Percentiles rank a stretch among this genome's conserved stretches.
Evolutionary conservation across 2,888 invertebrate species (phyloP).

Genomic region (Nebria brevicollis): DNA sequence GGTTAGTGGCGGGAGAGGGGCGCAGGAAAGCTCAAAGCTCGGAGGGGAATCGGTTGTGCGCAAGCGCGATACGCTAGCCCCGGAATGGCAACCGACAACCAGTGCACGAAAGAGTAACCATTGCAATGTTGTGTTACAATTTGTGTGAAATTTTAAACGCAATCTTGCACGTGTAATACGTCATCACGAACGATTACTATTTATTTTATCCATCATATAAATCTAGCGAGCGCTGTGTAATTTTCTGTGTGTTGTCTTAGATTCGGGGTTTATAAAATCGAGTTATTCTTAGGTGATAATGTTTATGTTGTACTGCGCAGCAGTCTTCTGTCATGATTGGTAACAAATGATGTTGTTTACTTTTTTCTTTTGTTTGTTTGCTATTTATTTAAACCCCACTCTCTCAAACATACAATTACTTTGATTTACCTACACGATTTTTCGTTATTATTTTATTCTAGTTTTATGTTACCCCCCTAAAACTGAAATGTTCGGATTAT

Average conservation of each 20-base stretch:
- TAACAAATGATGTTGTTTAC: constrained; percentile 41
- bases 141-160: constrained; percentile 35
- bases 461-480: neutral
- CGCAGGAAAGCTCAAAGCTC: neutral
- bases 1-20: neutral
- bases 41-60: constrained; percentile 46
- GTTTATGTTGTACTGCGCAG: constrained; percentile 45
- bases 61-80: constrained; percentile 54
- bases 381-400: constrained; percentile 12
- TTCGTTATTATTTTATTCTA: constrained; percentile 8
- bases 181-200: constrained; percentile 7
- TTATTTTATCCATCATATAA: constrained; percentile 10
- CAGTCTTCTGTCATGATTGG: constrained; percentile 43
- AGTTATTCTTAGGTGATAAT: constrained; percentile 33
- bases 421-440: constrained; percentile 13
- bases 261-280: constrained; percentile 10
- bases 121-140: constrained; percentile 44
- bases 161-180: constrained; percentile 22
- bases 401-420: neutral
- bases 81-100: constrained; percentile 56
- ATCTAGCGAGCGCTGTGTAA: constrained; percentile 20
- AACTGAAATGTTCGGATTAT: constrained; percentile 22
- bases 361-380: constrained; percentile 29
- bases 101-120: constrained; percentile 54
- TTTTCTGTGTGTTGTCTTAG: constrained; percentile 14